Evolutionary conservation across 2,888 invertebrate genomes (phyloP), one percentile per base, ranked within the genome.

Genomic region (Agrotis clavis): DNA sequence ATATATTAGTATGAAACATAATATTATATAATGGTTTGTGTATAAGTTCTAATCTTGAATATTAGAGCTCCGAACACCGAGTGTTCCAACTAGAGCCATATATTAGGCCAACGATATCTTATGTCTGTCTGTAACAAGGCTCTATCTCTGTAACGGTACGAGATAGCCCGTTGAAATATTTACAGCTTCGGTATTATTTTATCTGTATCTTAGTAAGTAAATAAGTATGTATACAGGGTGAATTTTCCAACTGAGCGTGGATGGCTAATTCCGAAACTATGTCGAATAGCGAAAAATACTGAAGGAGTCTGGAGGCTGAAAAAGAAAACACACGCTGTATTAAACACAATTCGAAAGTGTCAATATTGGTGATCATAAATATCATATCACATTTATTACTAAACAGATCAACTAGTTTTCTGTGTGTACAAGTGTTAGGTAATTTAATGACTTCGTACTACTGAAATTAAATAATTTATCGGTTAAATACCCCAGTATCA

Each of bases 101-200:
- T 19, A 9, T 51, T 41, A 67, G 13, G 19, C 16, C 21, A 45
- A 19, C 51, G 14, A 25, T 51, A 67, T 25, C 41, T 70, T 50
- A 41, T 9, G 25, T 70, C 35, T 50, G 50, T 11, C 2, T 35
- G 19, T 9, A 5, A 45, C 41, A 18, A 25, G 25, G 16, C 30
- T 51, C 25, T 73, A 60, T 25, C n/a, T 73, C n/a, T 4, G 19
- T 41, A 74, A 73, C 41, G 25, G 48, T 25, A 25, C 14, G 14
- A 14, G 18, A 61, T 4, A 41, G n/a, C n/a, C 4, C 0, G 3
- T 3, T 41, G 25, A 48, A 50, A 60, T 70, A 48, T 41, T 41
- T 25, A 16, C n/a, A 57, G 21, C 16, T 50, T 67, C 21, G 13
- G 35, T 25, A 11, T 41, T 25, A 13, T 19, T 25, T 19, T 69